These are phyloP conservation scores for Brachypteracias leptosomus DNA, from an alignment of 2,113 vertebrate species.

Conservation along the genomic window DNA sequence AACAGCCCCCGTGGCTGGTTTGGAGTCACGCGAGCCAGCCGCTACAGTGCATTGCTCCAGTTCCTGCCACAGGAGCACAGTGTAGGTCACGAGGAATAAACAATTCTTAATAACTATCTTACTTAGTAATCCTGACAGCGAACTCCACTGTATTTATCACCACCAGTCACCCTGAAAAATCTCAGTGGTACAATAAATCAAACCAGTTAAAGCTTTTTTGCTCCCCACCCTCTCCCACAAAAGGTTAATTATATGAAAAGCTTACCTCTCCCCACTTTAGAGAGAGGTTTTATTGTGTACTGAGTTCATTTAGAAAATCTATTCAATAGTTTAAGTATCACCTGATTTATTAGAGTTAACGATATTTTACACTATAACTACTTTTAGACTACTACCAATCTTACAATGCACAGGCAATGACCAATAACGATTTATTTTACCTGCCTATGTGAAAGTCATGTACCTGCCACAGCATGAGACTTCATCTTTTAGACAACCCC, in stretches of 20 bases:
- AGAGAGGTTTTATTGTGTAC: not conserved
- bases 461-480: not conserved
- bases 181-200: not conserved
- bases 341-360: not conserved
- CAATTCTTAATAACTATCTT: not conserved
- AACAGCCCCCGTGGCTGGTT: not conserved
- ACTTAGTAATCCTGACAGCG: not conserved
- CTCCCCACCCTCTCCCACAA: not conserved
- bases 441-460: not conserved
- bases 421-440: not conserved
- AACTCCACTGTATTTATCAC: not conserved
- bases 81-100: not conserved
- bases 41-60: not conserved
- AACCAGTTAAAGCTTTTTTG: not conserved
- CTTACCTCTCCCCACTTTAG: not conserved
- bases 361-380: not conserved
- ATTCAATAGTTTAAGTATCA: fast-evolving
- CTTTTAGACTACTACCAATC: not conserved
- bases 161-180: not conserved
- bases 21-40: not conserved
- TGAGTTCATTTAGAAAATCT: not conserved
- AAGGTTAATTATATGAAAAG: not conserved
- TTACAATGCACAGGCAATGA: not conserved
- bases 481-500: not conserved
- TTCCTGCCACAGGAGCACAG: not conserved